Evolutionary conservation across 2,113 vertebrate species (phyloP).

Genomic region (Micromys minutus): DNA sequence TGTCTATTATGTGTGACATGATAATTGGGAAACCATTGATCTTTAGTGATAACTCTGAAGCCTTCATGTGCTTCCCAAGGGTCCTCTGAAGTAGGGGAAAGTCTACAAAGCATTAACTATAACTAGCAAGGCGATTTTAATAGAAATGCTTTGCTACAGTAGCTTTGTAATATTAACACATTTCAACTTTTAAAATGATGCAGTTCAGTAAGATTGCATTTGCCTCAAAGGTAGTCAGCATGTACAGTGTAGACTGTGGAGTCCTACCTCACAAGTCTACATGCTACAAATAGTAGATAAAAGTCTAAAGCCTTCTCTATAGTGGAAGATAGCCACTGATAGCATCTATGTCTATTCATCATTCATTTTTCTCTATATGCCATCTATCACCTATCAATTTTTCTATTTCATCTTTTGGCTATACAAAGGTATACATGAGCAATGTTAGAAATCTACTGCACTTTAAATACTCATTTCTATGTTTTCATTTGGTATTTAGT

Average conservation of each 20-base stretch:
- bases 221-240: slow-evolving; percentile 62
- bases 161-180: slow-evolving; percentile 71
- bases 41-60: slow-evolving; percentile 73
- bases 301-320: neutral
- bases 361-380: neutral
- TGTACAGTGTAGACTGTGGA: neutral
- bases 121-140: slow-evolving; percentile 72
- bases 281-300: neutral
- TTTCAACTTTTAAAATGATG: slow-evolving; percentile 79
- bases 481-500: neutral
- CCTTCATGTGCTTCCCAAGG: slow-evolving; percentile 66
- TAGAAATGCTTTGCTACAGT: slow-evolving; percentile 74
- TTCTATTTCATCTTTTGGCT: neutral
- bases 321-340: neutral
- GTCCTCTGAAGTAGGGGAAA: no score
- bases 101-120: slow-evolving; percentile 71
- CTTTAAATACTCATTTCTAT: neutral
- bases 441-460: neutral
- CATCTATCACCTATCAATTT: neutral
- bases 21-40: slow-evolving; percentile 81
- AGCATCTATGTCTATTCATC: neutral
- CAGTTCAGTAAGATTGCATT: slow-evolving; percentile 64
- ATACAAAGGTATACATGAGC: neutral
- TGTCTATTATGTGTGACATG: slow-evolving; percentile 76
- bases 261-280: neutral